A percentile compares a stretch with the other conserved stretches of the same genome.
These are phyloP conservation scores for Arvicanthis niloticus DNA, from an alignment of 2,113 vertebrate genomes.

Conservation along the genomic window DNA sequence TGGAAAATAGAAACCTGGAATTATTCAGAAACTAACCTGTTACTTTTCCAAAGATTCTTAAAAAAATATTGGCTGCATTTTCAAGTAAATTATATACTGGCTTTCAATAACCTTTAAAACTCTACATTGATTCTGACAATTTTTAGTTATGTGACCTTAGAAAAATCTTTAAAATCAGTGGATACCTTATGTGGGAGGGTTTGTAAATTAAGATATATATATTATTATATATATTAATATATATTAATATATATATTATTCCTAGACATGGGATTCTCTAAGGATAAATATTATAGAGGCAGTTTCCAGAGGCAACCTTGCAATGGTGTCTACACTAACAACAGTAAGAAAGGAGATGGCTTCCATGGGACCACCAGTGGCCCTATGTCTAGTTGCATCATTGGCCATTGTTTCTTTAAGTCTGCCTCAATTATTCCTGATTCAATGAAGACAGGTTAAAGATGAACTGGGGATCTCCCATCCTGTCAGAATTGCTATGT, in stretches of 20 bases:
- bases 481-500: background rate
- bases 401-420: background rate
- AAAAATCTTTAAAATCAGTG: background rate
- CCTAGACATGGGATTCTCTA: background rate
- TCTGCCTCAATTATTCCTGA: rapidly evolving
- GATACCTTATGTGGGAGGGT: background rate
- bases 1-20: constrained; percentile 32
- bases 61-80: constrained; percentile 16
- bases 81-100: constrained; percentile 33
- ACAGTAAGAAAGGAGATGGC: background rate
- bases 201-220: background rate
- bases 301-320: rapidly evolving
- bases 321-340: background rate
- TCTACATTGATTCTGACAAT: background rate
- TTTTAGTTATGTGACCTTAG: background rate
- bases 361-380: rapidly evolving
- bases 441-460: background rate
- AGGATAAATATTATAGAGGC: background rate
- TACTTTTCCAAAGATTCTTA: constrained; percentile 27
- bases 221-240: no score
- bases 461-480: background rate
- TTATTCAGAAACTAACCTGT: constrained; percentile 12
- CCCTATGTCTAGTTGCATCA: background rate
- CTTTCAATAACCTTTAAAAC: constrained; percentile 37
- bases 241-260: no score